Conservation (phyloP, 2,888 invertebrate species). For the Xanthia togata region DNA sequence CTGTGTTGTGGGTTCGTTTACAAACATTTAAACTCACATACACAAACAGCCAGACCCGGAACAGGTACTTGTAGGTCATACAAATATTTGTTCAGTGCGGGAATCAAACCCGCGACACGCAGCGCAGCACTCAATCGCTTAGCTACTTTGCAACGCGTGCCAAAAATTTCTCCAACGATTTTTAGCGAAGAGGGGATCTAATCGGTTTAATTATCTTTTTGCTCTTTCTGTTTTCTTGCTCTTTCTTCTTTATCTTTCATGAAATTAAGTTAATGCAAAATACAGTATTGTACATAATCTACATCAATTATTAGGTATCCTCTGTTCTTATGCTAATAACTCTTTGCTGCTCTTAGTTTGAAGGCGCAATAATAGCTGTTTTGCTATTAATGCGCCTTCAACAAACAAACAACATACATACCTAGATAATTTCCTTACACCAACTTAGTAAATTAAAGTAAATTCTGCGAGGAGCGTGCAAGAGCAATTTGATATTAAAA, state of each 20-base stretch:
- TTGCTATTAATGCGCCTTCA: not conserved
- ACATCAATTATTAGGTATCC: not conserved
- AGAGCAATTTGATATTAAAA: conserved; percentile 64
- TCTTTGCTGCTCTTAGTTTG: too few relatives aligned
- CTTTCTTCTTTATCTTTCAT: not conserved
- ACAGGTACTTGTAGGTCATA: too few relatives aligned
- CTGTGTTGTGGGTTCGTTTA: too few relatives aligned
- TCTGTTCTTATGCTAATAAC: not conserved
- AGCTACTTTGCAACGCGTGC: too few relatives aligned
- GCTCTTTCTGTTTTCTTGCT: not conserved
- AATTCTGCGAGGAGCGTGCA: conserved; percentile 40
- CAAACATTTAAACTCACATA: too few relatives aligned
- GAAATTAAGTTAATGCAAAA: not conserved
- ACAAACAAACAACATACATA: conserved; percentile 15
- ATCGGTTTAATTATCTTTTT: not conserved
- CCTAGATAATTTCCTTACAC: conserved; percentile 9
- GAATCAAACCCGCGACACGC: too few relatives aligned
- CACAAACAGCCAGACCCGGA: too few relatives aligned
- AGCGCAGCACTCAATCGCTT: too few relatives aligned
- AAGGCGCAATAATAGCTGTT: too few relatives aligned
- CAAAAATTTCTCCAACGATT: not conserved
- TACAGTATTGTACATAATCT: not conserved
- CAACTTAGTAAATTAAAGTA: conserved; percentile 34
- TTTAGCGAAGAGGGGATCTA: not conserved
- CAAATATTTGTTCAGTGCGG: too few relatives aligned